Conservation (phyloP, 2,113 vertebrate genomes). For the Zosterops japonicus region DNA sequence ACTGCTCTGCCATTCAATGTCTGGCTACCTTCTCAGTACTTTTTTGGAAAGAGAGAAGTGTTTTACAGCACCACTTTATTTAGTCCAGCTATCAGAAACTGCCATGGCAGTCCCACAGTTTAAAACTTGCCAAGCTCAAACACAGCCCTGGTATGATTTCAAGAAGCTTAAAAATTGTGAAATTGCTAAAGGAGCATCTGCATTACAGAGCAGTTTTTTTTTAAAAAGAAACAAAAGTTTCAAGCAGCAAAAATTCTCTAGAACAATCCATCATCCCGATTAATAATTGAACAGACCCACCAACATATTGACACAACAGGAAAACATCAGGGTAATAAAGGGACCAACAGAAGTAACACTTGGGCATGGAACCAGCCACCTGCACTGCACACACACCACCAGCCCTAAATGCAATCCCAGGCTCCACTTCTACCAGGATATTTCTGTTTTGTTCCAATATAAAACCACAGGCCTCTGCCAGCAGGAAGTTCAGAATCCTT, state of each 20-base stretch:
- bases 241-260: neutral
- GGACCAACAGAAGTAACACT: neutral
- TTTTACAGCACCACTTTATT: neutral
- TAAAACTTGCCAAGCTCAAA: neutral
- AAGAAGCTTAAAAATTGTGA: neutral
- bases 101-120: neutral
- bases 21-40: neutral
- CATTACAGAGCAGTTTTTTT: neutral
- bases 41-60: conserved; percentile 12
- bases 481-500: neutral
- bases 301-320: neutral
- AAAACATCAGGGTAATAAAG: neutral
- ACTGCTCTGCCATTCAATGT: neutral
- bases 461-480: neutral
- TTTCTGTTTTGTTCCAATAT: neutral
- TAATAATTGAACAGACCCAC: neutral
- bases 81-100: conserved; percentile 22
- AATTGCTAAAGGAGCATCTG: neutral
- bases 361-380: neutral
- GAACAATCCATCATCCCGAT: neutral
- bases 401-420: neutral
- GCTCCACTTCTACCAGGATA: neutral
- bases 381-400: neutral
- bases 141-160: neutral
- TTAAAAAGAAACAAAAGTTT: neutral